Evolutionary conservation across 2,888 invertebrate species (phyloP).

Genomic region (Pardosa pseudoannulata): DNA sequence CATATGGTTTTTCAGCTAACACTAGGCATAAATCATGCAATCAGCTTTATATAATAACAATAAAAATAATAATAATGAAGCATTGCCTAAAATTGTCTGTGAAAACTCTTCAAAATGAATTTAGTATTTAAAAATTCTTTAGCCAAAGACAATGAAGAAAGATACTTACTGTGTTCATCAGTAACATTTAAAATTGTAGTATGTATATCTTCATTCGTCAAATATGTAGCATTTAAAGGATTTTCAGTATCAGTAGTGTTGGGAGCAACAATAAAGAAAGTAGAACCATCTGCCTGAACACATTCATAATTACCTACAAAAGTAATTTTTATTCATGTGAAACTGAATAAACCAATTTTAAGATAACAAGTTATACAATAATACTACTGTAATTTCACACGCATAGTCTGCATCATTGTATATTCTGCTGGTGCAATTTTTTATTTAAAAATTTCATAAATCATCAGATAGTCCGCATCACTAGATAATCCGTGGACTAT

Average conservation of each 20-base stretch:
- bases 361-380: no score
- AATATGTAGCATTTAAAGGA: slow-evolving; percentile 12
- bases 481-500: no score
- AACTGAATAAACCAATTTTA: background rate
- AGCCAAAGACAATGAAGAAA: no score
- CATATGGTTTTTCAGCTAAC: background rate
- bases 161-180: slow-evolving; percentile 30
- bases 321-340: no score
- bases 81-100: background rate
- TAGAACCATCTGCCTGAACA: slow-evolving; percentile 73
- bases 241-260: slow-evolving; percentile 22
- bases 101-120: no score
- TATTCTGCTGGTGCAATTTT: no score
- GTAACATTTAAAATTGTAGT: background rate
- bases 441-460: no score
- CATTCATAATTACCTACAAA: slow-evolving; percentile 68
- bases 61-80: background rate
- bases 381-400: no score
- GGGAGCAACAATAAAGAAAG: slow-evolving; percentile 65
- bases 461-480: no score
- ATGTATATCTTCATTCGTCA: background rate
- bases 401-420: no score
- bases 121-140: no score
- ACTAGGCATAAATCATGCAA: background rate
- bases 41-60: no score